Percentiles rank a stretch among this genome's conserved stretches.
phyloP scores from a whole-genome alignment of 2,797 vertebrate genomes.

The Neopelma chrysocephalum region DNA sequence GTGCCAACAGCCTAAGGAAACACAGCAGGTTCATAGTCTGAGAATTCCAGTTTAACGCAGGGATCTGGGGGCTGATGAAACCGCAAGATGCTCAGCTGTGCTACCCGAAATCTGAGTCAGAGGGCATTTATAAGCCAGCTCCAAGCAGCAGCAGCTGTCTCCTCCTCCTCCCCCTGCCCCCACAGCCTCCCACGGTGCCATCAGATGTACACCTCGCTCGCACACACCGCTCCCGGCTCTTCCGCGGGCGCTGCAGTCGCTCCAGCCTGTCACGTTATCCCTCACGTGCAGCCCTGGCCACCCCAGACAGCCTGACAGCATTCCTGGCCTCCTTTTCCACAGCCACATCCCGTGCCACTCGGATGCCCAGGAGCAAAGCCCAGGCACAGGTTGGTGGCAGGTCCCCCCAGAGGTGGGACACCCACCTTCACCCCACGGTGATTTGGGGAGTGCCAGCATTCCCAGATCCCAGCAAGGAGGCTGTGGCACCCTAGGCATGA shows the following conservation, averaged over 20 bases:
- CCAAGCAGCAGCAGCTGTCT: slow-evolving; percentile 46
- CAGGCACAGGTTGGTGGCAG: neutral
- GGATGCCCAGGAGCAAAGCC: rapidly evolving
- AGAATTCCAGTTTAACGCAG: slow-evolving; percentile 45
- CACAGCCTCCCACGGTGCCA: slow-evolving; percentile 56
- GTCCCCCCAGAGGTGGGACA: rapidly evolving
- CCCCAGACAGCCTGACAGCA: neutral
- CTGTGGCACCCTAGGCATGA: neutral
- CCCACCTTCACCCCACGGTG: rapidly evolving
- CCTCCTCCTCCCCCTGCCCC: slow-evolving; percentile 49
- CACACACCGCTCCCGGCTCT: neutral
- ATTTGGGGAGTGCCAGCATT: neutral
- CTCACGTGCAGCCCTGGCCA: neutral
- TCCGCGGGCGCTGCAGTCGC: neutral
- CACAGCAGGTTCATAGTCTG: slow-evolving; percentile 46
- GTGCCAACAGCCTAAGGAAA: slow-evolving; percentile 59
- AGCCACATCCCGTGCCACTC: neutral
- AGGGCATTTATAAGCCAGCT: slow-evolving; percentile 60
- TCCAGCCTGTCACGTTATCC: slow-evolving; percentile 35
- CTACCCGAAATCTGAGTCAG: slow-evolving; percentile 43
- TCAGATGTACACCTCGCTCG: slow-evolving; percentile 16
- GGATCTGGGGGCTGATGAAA: slow-evolving; percentile 42
- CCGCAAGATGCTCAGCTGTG: slow-evolving; percentile 58
- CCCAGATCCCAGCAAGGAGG: neutral
- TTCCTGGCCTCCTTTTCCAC: neutral